Evolutionary conservation across 2,797 vertebrate genomes (phyloP).

Genomic region (Sebastes hubbsi): DNA sequence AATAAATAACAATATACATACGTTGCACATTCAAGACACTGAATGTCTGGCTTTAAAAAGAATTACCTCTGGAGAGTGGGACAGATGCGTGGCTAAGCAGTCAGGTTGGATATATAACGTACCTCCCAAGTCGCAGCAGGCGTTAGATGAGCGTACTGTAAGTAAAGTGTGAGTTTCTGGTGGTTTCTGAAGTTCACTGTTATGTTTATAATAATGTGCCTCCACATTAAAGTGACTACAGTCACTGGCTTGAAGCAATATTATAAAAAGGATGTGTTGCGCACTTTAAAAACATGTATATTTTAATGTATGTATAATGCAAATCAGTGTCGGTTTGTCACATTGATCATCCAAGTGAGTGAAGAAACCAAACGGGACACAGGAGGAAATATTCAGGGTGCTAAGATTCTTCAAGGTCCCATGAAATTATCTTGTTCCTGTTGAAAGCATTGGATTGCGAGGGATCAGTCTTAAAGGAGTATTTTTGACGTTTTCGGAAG

Average conservation of each 20-base stretch:
- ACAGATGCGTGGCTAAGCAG: constrained; percentile 20
- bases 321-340: constrained; percentile 26
- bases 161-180: constrained; percentile 14
- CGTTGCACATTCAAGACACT: constrained; percentile 53
- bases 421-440: neutral
- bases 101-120: constrained; percentile 23
- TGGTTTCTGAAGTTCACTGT: constrained; percentile 29
- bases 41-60: constrained; percentile 64
- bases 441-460: neutral
- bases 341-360: constrained; percentile 7
- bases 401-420: neutral
- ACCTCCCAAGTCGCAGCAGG: constrained; percentile 17
- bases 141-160: constrained; percentile 21
- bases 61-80: constrained; percentile 62
- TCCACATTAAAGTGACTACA: constrained; percentile 37
- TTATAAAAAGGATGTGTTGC: constrained; percentile 12
- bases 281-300: constrained; percentile 47
- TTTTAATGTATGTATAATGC: constrained; percentile 43
- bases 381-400: neutral
- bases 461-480: neutral
- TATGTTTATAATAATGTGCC: constrained; percentile 58
- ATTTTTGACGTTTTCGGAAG: neutral
- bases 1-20: constrained; percentile 26
- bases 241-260: constrained; percentile 66
- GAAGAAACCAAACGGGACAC: constrained; percentile 7